Conservation (phyloP, 2,888 invertebrate genomes). For the Tinea pellionella region DNA sequence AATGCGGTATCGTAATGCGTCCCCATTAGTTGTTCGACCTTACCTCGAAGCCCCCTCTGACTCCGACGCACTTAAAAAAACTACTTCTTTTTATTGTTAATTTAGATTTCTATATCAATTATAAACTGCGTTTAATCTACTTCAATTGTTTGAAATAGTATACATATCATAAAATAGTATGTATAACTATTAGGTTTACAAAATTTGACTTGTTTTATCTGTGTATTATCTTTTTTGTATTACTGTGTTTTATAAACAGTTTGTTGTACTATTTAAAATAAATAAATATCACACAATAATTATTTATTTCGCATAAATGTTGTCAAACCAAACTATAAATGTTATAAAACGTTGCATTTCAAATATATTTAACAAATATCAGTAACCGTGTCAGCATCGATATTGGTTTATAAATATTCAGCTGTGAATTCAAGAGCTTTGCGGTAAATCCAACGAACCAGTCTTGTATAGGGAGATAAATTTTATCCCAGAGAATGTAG, state of each 20-base stretch:
- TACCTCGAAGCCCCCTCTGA: constrained; percentile 22
- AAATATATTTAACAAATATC: not conserved
- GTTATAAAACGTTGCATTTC: too few relatives aligned
- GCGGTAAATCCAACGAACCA: constrained; percentile 9
- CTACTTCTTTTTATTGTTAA: not conserved
- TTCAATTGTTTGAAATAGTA: not conserved
- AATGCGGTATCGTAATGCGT: constrained; percentile 35
- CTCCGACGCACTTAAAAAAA: not conserved
- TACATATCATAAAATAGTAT: too few relatives aligned
- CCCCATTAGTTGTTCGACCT: constrained; percentile 32
- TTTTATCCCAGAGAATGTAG: constrained; percentile 13
- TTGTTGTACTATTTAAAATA: too few relatives aligned
- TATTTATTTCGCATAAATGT: not conserved
- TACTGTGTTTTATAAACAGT: too few relatives aligned
- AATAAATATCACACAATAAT: too few relatives aligned
- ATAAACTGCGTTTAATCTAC: too few relatives aligned
- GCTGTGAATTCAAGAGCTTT: constrained; percentile 5
- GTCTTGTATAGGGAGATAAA: constrained; percentile 6
- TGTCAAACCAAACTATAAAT: not conserved
- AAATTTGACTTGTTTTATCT: too few relatives aligned
- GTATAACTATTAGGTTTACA: too few relatives aligned
- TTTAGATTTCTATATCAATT: too few relatives aligned
- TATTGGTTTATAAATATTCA: constrained; percentile 6
- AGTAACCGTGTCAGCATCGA: not conserved
- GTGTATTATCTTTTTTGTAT: too few relatives aligned